Conservation (phyloP, 1,140 invertebrate genomes). For the Paraescarpia echinospica region DNA sequence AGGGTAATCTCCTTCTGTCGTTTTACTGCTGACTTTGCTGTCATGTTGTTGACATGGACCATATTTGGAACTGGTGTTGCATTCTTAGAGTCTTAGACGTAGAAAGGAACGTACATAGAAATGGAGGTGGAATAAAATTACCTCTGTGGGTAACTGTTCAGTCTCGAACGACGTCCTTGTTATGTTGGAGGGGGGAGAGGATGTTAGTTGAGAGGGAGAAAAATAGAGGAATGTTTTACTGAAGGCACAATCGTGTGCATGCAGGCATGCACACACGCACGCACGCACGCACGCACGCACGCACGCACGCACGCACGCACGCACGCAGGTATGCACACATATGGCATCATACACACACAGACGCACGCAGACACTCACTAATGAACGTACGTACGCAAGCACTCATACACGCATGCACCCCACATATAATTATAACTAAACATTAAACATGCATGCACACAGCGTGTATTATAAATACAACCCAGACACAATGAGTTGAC, state of each 20-base stretch:
- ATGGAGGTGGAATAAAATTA: not conserved
- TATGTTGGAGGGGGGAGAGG: not conserved
- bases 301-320: not conserved
- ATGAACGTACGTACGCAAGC: too few relatives aligned
- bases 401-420: too few relatives aligned
- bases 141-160: not conserved
- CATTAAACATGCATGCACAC: too few relatives aligned
- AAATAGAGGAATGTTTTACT: not conserved
- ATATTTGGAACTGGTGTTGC: not conserved
- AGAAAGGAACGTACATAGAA: not conserved
- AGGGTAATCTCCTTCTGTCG: not conserved
- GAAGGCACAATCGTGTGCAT: not conserved
- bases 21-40: not conserved
- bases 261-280: not conserved
- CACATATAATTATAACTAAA: too few relatives aligned
- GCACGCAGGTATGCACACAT: too few relatives aligned
- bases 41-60: not conserved
- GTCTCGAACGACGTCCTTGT: not conserved
- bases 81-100: not conserved
- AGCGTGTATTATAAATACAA: too few relatives aligned
- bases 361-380: too few relatives aligned
- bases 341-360: too few relatives aligned
- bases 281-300: not conserved
- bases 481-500: not conserved
- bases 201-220: not conserved